These are phyloP conservation scores for Aleadryas rufinucha DNA, from an alignment of 2,113 vertebrate genomes.

Conservation along the genomic window DNA sequence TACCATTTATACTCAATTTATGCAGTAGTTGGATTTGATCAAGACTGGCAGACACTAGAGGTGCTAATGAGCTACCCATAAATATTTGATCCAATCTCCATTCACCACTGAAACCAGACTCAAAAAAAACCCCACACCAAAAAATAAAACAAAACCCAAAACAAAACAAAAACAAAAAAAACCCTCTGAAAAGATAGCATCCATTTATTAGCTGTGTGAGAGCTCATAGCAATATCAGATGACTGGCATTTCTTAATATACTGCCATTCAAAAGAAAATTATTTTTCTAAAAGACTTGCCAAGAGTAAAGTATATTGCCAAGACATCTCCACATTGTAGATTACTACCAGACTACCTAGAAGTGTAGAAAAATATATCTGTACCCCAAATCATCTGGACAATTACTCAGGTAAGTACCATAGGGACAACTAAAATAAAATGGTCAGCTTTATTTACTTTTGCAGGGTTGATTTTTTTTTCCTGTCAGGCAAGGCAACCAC, in stretches of 20 bases:
- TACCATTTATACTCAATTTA: background rate
- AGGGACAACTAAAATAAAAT: background rate
- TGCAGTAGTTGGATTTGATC: background rate
- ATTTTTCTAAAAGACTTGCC: background rate
- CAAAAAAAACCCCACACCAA: background rate
- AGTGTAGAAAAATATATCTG: background rate
- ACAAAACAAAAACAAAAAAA: background rate
- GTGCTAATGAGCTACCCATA: background rate
- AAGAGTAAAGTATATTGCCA: background rate
- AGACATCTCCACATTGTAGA: background rate
- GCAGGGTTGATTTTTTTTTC: background rate
- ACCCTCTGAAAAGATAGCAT: background rate
- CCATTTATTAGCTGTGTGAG: background rate
- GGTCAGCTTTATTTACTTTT: background rate
- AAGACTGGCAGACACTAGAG: slow-evolving; percentile 29
- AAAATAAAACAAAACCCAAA: background rate
- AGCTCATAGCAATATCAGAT: background rate
- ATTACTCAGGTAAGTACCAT: background rate
- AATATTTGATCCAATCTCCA: background rate
- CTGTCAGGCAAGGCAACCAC: background rate
- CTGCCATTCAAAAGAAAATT: background rate
- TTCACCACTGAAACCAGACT: background rate
- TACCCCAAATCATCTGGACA: background rate
- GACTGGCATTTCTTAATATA: background rate
- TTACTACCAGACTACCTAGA: background rate